These are phyloP conservation scores for Noturus placidus DNA, from an alignment of 2,113 vertebrate genomes.

Conservation along the genomic window DNA sequence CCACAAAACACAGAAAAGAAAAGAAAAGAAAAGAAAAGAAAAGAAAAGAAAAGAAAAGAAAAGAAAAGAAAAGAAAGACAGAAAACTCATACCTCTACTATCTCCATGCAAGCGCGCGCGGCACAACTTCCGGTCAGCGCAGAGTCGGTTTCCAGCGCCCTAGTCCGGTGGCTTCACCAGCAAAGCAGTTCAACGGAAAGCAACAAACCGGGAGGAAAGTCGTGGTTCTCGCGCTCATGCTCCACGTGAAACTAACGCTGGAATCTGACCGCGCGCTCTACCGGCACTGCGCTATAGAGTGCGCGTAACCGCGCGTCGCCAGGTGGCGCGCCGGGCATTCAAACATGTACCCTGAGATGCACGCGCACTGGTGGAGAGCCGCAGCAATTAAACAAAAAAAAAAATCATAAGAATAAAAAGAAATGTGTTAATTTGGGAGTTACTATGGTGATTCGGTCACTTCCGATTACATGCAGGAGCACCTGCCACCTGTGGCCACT, in stretches of 20 bases:
- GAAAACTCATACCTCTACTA: neutral
- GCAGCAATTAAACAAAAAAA: neutral
- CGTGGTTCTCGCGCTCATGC: neutral
- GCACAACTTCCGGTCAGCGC: neutral
- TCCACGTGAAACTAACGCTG: conserved; percentile 21
- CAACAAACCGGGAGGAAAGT: conserved; percentile 10
- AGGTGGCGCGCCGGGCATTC: conserved; percentile 24
- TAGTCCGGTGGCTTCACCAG: neutral
- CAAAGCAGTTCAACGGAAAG: neutral
- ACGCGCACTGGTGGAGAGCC: neutral
- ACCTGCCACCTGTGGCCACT: neutral
- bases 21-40: neutral
- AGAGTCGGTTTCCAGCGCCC: neutral
- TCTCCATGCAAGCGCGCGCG: neutral
- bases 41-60: neutral
- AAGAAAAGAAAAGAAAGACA: neutral
- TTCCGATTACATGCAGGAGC: neutral
- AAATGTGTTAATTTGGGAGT: neutral
- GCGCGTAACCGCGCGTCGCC: conserved; percentile 15
- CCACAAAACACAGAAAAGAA: too few relatives aligned
- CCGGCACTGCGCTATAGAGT: conserved; percentile 31
- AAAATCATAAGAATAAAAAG: too few relatives aligned
- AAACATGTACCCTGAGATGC: neutral
- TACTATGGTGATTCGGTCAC: conserved; percentile 15
- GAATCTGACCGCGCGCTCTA: conserved; percentile 29